Evolutionary conservation across 37 sponge, comb jelly and placozoan genomes (phyloP).

Genomic region (Bolinopsis microptera): DNA sequence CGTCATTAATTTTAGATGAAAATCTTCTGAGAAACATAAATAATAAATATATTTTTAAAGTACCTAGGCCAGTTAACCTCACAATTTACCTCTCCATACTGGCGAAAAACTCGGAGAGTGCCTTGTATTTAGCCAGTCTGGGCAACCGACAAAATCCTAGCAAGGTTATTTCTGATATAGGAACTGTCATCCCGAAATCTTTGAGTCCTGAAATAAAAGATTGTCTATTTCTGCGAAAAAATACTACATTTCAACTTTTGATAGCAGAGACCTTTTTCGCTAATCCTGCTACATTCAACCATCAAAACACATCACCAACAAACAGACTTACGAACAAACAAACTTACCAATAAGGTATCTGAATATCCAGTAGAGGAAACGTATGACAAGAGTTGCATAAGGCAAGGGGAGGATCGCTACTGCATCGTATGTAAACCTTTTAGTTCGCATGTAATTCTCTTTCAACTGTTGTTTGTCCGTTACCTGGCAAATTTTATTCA

Average conservation of each 20-base stretch:
- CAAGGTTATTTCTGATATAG: slow-evolving; percentile 19
- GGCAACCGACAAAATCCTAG: slow-evolving; percentile 41
- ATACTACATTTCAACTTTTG: too few relatives aligned
- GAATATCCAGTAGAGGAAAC: slow-evolving; percentile 36
- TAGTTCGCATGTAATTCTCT: slow-evolving; percentile 31
- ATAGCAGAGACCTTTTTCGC: too few relatives aligned
- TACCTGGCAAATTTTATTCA: slow-evolving; percentile 7
- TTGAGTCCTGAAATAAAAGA: background rate
- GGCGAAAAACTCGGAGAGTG: slow-evolving; percentile 38
- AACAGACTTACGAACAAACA: too few relatives aligned
- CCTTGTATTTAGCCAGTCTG: slow-evolving; percentile 23
- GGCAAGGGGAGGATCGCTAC: slow-evolving; percentile 36
- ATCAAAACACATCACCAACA: too few relatives aligned
- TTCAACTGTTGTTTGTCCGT: slow-evolving; percentile 46
- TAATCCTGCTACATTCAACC: too few relatives aligned
- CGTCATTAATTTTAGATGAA: too few relatives aligned
- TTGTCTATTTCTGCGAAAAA: too few relatives aligned
- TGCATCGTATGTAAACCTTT: slow-evolving; percentile 39
- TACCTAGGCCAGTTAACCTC: too few relatives aligned
- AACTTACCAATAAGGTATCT: background rate
- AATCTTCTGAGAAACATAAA: too few relatives aligned
- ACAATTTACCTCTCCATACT: slow-evolving; percentile 61
- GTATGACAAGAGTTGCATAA: background rate
- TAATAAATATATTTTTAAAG: too few relatives aligned
- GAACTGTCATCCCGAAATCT: slow-evolving; percentile 38